Evolutionary conservation across 1,140 invertebrate species (phyloP), one percentile per base, ranked within the genome.

Genomic region (Bombus confusus): DNA sequence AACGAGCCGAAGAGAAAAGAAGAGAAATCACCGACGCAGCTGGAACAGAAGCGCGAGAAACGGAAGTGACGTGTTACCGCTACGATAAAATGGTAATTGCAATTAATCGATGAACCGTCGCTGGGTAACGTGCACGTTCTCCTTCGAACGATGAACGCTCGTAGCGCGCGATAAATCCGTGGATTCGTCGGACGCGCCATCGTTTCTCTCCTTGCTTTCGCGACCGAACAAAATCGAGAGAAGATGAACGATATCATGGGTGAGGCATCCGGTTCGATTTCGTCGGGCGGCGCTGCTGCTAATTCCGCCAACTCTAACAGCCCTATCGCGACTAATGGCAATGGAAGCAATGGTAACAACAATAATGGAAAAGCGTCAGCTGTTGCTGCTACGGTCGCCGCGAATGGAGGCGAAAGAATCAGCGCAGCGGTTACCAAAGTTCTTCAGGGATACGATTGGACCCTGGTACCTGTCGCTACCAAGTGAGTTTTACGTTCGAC

Each of bases 391-490:
- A 77, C 64, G 57, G 87, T 84, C 34, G 87, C 77, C n/a, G 82
- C 72, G 1, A 91, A 93, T 71, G 93, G 94, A 85, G 95, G 95
- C 86, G 95, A 96, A 87, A 96, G 96, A 80, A 97, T 98, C 84
- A 97, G 96, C 83, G 97, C 97, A 71, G 97, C 97, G 25, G 97
- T 97, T 66, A 96, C 97, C 88, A 97, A 97, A 93, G 97, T 97
- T 75, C 95, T 98, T 68, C 95, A 97, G 92, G 98, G 98, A 25
- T 98, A 98, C 94, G 97, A 98, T 92, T 98, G 98, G 98, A 97
- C 97, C 37, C 94, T 98, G 69, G 97, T 98, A 28, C 97, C 98
- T 28, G 96, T 97, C 85, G 97, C 97, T 10, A 97, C 96, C 92
- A 97, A 97, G 97, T 97, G 95, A 97, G 97, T 86, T 66, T 79